These are phyloP conservation scores for Melanophora roralis DNA, from an alignment of 2,888 invertebrate species.

Conservation along the genomic window DNA sequence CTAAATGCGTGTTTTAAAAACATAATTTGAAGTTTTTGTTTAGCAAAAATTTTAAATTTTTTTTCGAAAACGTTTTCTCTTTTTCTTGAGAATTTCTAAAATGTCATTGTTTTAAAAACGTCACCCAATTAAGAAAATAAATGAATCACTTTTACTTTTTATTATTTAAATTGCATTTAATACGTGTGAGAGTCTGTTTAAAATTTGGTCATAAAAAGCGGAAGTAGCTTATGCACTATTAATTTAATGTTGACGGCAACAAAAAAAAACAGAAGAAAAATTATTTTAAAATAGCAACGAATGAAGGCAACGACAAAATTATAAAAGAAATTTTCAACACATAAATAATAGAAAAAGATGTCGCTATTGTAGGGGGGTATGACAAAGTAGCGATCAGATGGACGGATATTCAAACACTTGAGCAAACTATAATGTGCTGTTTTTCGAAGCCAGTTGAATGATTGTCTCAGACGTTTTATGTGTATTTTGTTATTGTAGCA, in stretches of 20 bases:
- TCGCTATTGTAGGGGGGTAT: not conserved
- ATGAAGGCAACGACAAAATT: not conserved
- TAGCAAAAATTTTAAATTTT: not conserved
- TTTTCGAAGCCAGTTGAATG: too few species aligned
- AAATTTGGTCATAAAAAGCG: slow-evolving; percentile 37
- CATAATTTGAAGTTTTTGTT: not conserved
- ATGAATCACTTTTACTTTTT: slow-evolving; percentile 37
- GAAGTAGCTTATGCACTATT: slow-evolving; percentile 38
- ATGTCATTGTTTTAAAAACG: not conserved
- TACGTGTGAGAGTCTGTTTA: not conserved
- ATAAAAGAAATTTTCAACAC: slow-evolving; percentile 16
- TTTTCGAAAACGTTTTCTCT: not conserved
- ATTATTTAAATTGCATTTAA: slow-evolving; percentile 10
- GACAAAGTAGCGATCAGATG: not conserved
- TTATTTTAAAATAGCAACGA: not conserved
- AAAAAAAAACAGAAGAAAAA: not conserved
- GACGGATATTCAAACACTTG: not conserved
- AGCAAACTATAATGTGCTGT: too few species aligned
- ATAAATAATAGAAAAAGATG: not conserved
- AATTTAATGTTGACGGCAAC: slow-evolving; percentile 14
- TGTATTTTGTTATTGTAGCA: too few species aligned
- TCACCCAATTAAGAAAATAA: not conserved
- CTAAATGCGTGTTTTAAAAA: not conserved
- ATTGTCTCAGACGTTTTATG: too few species aligned
- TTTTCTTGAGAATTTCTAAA: slow-evolving; percentile 16